These are phyloP conservation scores for Spodoptera frugiperda DNA, from an alignment of 1,140 invertebrate species.

Conservation along the genomic window DNA sequence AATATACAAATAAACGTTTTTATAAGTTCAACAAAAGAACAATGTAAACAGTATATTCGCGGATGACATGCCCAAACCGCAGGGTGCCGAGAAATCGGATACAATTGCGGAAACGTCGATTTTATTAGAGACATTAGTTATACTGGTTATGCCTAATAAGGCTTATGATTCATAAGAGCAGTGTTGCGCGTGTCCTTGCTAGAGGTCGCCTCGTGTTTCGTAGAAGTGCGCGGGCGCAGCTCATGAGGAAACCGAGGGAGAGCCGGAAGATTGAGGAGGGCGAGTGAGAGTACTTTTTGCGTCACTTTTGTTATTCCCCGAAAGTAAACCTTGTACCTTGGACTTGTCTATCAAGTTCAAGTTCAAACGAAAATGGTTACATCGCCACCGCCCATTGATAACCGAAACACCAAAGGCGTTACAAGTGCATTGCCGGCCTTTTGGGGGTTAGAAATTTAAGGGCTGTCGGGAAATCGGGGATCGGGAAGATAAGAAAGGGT, in stretches of 20 bases:
- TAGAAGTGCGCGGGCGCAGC: slow-evolving; percentile 14
- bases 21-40: not conserved
- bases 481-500: too few species aligned
- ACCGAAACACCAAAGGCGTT: too few species aligned
- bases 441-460: too few species aligned
- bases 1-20: too few species aligned
- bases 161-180: slow-evolving; percentile 26
- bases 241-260: slow-evolving; percentile 15
- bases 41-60: slow-evolving; percentile 23
- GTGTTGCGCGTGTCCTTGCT: slow-evolving; percentile 3
- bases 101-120: slow-evolving; percentile 6
- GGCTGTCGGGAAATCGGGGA: too few species aligned
- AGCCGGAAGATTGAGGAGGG: not conserved
- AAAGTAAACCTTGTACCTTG: too few species aligned
- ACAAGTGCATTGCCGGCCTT: too few species aligned
- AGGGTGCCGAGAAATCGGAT: slow-evolving; percentile 13
- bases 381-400: too few species aligned
- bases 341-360: too few species aligned
- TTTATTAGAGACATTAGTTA: slow-evolving; percentile 27
- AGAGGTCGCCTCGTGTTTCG: not conserved
- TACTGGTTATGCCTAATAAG: slow-evolving; percentile 25
- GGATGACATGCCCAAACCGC: slow-evolving; percentile 24
- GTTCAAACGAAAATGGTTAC: too few species aligned
- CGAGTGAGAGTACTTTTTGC: too few species aligned
- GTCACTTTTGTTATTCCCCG: too few species aligned